These are phyloP conservation scores for Erpobdella octoculata DNA, from an alignment of 2,888 invertebrate genomes.

Conservation along the genomic window DNA sequence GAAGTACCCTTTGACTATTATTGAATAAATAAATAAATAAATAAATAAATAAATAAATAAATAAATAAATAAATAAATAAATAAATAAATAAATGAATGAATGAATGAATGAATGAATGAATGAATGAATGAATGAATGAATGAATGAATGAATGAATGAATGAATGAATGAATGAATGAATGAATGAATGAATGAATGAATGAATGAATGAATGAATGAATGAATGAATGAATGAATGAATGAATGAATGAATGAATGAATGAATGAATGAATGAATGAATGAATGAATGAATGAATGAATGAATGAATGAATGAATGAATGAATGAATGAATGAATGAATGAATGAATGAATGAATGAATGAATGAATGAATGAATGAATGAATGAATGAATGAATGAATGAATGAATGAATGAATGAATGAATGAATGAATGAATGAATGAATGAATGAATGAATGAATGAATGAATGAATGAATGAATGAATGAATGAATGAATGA, in stretches of 20 bases:
- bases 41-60: not conserved
- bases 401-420: conserved; percentile 1
- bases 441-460: conserved; percentile 1
- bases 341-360: conserved; percentile 1
- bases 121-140: conserved; percentile 1
- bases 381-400: conserved; percentile 1
- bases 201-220: not conserved
- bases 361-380: conserved; percentile 1
- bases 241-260: conserved; percentile 1
- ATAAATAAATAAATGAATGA: no score
- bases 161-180: conserved; percentile 1
- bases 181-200: not conserved
- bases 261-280: conserved; percentile 1
- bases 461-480: conserved; percentile 1
- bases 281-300: conserved; percentile 1
- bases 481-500: conserved; percentile 1
- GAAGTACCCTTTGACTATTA: no score
- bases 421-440: conserved; percentile 1
- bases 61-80: not conserved
- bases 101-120: not conserved
- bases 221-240: conserved; percentile 1
- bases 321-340: not conserved
- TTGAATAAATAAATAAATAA: no score
- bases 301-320: conserved; percentile 1
- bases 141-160: conserved; percentile 1